These are phyloP conservation scores for Chelidonichthys spinosus DNA, from an alignment of 2,797 vertebrate species.

Conservation along the genomic window DNA sequence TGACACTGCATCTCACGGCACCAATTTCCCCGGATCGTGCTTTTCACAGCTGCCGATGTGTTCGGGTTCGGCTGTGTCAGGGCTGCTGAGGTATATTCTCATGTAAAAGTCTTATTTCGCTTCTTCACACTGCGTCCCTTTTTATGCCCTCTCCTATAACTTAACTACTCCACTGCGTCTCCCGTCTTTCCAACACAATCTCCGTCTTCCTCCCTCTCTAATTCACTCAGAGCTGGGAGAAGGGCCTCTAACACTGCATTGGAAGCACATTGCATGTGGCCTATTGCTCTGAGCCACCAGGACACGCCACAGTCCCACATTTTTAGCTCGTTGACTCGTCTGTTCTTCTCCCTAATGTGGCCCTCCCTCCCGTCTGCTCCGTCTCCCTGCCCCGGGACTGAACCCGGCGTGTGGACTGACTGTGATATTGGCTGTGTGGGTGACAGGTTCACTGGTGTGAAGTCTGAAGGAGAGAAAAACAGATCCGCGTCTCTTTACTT, in stretches of 20 bases:
- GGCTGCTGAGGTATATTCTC: slow-evolving; percentile 42
- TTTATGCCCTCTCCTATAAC: slow-evolving; percentile 9
- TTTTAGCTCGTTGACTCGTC: slow-evolving; percentile 53
- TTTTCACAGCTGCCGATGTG: slow-evolving; percentile 39
- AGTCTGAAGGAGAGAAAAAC: slow-evolving; percentile 76
- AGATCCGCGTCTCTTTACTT: slow-evolving; percentile 77
- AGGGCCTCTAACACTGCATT: neutral
- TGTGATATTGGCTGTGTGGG: slow-evolving; percentile 80
- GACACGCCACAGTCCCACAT: slow-evolving; percentile 40
- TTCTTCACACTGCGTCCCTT: slow-evolving; percentile 31
- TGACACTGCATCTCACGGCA: slow-evolving; percentile 62
- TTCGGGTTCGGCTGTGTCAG: slow-evolving; percentile 21
- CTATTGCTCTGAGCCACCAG: slow-evolving; percentile 45
- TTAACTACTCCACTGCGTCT: neutral
- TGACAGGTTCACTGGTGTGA: slow-evolving; percentile 77
- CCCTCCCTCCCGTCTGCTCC: slow-evolving; percentile 45
- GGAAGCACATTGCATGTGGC: slow-evolving; percentile 18
- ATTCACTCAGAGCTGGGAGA: neutral
- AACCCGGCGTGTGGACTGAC: slow-evolving; percentile 74
- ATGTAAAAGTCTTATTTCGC: slow-evolving; percentile 32
- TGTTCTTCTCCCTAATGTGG: slow-evolving; percentile 30
- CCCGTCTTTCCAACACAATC: slow-evolving; percentile 7
- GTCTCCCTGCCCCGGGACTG: slow-evolving; percentile 70
- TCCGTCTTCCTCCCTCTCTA: neutral
- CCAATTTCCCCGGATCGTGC: slow-evolving; percentile 51